Base-by-base conservation (phyloP, 2,113 vertebrate genomes). In the Ranitomeya variabilis region DNA sequence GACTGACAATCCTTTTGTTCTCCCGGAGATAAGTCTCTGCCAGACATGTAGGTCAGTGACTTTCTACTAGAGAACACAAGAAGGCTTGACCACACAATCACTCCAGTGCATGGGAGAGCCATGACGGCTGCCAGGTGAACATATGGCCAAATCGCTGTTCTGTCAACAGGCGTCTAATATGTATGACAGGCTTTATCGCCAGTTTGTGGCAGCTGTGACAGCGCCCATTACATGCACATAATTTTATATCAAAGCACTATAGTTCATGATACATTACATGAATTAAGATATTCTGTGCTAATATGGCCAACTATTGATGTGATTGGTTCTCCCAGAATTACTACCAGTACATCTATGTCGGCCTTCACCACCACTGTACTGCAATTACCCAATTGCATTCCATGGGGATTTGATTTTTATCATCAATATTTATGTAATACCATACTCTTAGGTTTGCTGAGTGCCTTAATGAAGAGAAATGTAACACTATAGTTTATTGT, bases 401-500 rank as follows among this genome's bases (percentile, higher is more conserved):
- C 69, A 73, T 13, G 26, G 26, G 23, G 67, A 14, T 31, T 10
- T 7, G 37, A 51, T 45, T 74, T 37, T 76, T n/a, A 45, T 76
- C 73, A 76, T 18, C 8, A 6, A 21, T 45, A 76, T 76, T 45
- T 52, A 76, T 76, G 19, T 4, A 51, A 21, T 76, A 76, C 21
- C 6, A 21, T 21, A 21, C 73, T 52, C 45, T 8, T 19, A 21
- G 18, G 31, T 9, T 18, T 45, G 31, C 16, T 45, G 45, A 74
- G 45, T 45, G 31, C 71, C 18, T 74, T 19, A 45, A 8, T 16
- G 7, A 15, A 37, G 26, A 45, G 71, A 74, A 73, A 73, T 37
- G 37, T 76, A 51, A 76, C 45, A 19, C 73, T 12, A 74, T 51
- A 45, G 37, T 74, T 74, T 74, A 74, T 60, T 80, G 78, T 55